Evolutionary conservation across 2,113 vertebrate genomes (phyloP), one percentile per base, ranked within the genome.

Genomic region (Parus major): DNA sequence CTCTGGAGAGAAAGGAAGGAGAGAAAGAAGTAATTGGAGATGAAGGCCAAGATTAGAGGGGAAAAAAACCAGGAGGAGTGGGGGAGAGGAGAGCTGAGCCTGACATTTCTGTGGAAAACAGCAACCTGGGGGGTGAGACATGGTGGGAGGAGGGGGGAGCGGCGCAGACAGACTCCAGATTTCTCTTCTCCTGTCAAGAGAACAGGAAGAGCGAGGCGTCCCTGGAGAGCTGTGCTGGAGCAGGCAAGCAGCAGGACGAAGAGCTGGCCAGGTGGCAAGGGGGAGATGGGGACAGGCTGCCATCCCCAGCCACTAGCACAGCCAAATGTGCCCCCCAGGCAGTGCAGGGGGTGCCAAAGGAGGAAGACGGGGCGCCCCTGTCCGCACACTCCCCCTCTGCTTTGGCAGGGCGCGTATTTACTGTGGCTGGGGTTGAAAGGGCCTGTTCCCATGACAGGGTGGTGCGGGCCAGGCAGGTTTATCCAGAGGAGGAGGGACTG

Each of bases 1-100:
- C 97, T 99, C 99, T 99, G 97, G 86, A 97, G 97, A 72, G 60
- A 79, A 71, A 82, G 63, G 39, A 70, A 94, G 57, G 80, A 95
- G 84, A 92, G 60, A 94, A 93, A 92, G 15, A 97, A 82, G 11
- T 85, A 95, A 92, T 92, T 71, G 53, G 96, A 95, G 78, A 85
- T 35, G 81, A 82, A 88, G 72, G 63, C 92, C 95, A 96, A 90
- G 89, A 72, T 68, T 73, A 85, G 83, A 82, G 75, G 46, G 28
- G 29, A 39, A 88, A 93, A 56, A 65, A 84, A 55, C 0, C 20
- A 87, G 84, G 89, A 95, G 86, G 88, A 93, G 69, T 81, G 72
- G 83, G 86, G 88, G 88, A 88, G 79, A 92, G 46, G 55, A 93
- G 78, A 86, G 85, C 66, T 6, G 41, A 92, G 86, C 42, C 85